A percentile compares a stretch with the other conserved stretches of the same genome.
These are phyloP conservation scores for Pomacea maculata DNA, from an alignment of 1,140 invertebrate genomes.

Conservation along the genomic window DNA sequence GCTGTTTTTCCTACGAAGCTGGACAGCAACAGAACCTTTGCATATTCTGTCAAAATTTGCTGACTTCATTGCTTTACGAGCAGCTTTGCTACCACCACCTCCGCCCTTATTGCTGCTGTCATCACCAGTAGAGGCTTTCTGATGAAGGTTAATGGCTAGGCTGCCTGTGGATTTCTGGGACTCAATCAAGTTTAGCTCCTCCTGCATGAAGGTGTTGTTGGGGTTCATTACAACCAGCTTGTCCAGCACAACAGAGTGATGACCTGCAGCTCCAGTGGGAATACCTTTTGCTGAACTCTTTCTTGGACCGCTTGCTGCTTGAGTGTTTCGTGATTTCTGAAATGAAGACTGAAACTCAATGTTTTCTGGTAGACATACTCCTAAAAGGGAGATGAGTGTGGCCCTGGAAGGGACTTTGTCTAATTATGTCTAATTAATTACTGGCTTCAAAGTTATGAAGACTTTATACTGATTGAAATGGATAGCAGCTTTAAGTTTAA, in stretches of 20 bases:
- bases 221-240: constrained; percentile 45
- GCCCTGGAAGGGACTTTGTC: no score
- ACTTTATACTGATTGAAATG: no score
- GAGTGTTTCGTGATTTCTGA: no score
- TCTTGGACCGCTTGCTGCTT: not conserved
- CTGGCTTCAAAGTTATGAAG: no score
- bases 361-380: no score
- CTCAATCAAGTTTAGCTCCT: constrained; percentile 49
- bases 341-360: no score
- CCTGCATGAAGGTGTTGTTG: constrained; percentile 41
- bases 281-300: constrained; percentile 4
- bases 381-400: no score
- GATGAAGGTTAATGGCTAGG: constrained; percentile 31
- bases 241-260: constrained; percentile 50
- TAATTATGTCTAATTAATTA: no score
- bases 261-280: constrained; percentile 10
- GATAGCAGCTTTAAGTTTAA: no score
- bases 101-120: not conserved
- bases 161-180: constrained; percentile 52
- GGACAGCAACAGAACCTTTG: constrained; percentile 54
- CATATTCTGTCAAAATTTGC: constrained; percentile 52
- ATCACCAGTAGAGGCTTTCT: not conserved
- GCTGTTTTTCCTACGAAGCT: constrained; percentile 28
- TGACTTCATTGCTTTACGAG: constrained; percentile 10
- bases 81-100: not conserved